Base-by-base conservation (phyloP, 2,888 invertebrate genomes). In the Polydrusus cervinus region DNA sequence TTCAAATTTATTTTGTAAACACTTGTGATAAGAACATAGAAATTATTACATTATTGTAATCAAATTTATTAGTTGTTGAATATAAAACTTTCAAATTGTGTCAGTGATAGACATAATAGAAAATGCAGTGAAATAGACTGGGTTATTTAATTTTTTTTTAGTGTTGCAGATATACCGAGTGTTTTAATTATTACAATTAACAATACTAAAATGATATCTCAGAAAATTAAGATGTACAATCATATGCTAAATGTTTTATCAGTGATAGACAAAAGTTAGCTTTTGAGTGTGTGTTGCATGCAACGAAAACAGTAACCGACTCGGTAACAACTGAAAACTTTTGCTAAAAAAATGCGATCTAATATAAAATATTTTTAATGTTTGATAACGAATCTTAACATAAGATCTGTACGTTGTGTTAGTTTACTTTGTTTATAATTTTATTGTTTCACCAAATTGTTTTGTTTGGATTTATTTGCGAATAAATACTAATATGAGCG, bases 1-100 rank as follows among this genome's bases (percentile, higher is more conserved):
- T 68, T 25, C n/a, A 45, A 45, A 51, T 68, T 57, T 53, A 68
- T 68, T 68, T 20, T 13, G 25, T 55, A 68, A 68, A 68, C 67
- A 68, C 7, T 25, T 9, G 13, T 5, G 67, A 68, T 68, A 68
- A 68, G 43, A 10, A 13, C 7, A 0, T 3, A 25, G 1, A 25
- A 43, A 53, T 66, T 25, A 25, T 25, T 53, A 25, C 8, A 68
- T 13, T 40, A 1, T 20, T 25, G 43, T 45, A 53, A 66, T 66
- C 66, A 40, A 66, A 40, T 30, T 18, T 18, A 38, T 38, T 38
- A 1, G 49, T 16, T 30, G 51, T n/a, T n/a, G n/a, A n/a, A n/a
- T n/a, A 14, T 65, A n/a, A 38, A 34, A 14, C 34, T 65, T 57
- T 57, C 0, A 25, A 55, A n/a, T 10, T 20, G 57, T 53, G 53